Evolutionary conservation across 2,113 vertebrate genomes (phyloP), one percentile per base, ranked within the genome.

Genomic region (Oreochromis aureus): DNA sequence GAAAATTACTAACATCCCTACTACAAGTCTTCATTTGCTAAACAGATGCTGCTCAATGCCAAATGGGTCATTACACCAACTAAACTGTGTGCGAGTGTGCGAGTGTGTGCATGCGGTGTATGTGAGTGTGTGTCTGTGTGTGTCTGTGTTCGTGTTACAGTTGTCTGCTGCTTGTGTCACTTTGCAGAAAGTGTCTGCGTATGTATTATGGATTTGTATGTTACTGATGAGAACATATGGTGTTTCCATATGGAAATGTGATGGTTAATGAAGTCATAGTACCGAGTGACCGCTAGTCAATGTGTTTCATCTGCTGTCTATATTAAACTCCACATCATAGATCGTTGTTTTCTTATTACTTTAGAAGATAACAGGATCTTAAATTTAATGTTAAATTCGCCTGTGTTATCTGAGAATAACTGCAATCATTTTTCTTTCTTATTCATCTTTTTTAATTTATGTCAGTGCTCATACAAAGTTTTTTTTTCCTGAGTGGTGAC

Each of bases 201-300:
- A 94, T 95, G 84, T 86, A 90, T 95, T 92, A 95, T 95, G 89
- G 84, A 95, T 93, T 91, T 90, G 55, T 71, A 95, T 95, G 92
- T 91, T 93, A 95, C 95, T 94, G 87, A 95, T 94, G 93, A 95
- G 93, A 87, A 90, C 95, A 96, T 95, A 93, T 95, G 95, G 91
- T 61, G 85, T 90, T 87, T 93, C 94, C 95, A 94, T 96, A 96
- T 95, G 94, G 93, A 66, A 56, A 63, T 87, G 91, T 92, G 81
- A 93, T 61, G 63, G 80, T 88, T 92, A 91, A 80, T 82, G 89
- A 91, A 82, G 88, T 89, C 91, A 86, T 79, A 87, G 86, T 85
- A 63, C 78, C 81, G 22, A 73, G 81, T 16, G 13, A 83, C 55
- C 15, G 11, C 83, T 6, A 44, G 36, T 56, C 16, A 46, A 46